Percentiles rank a stretch among this genome's conserved stretches.
Conservation (phyloP, 30 jellyfish, hydroid and myxozoan species). For the Sanderia malayensis region DNA sequence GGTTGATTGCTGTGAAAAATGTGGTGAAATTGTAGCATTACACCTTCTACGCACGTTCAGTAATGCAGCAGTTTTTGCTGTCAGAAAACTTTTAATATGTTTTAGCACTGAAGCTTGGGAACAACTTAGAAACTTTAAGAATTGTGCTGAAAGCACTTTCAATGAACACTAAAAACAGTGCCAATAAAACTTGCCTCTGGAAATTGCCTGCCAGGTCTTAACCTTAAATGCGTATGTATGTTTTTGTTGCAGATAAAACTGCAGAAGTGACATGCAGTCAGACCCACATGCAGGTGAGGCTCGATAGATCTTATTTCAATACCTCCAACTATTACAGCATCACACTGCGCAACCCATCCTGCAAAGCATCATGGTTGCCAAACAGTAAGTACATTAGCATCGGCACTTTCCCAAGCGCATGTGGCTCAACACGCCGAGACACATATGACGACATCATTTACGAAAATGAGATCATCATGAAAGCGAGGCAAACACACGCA, state of each 20-base stretch:
- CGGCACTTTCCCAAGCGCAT: constrained; percentile 34
- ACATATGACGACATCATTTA: constrained; percentile 12
- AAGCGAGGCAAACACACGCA: not conserved
- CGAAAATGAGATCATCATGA: constrained; percentile 32
- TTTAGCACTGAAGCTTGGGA: no score
- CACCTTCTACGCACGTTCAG: no score
- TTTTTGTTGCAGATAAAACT: constrained; percentile 33
- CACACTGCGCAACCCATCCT: constrained; percentile 20
- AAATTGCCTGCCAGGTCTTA: not conserved
- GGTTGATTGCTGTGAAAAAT: no score
- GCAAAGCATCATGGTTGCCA: constrained; percentile 16
- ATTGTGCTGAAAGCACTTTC: no score
- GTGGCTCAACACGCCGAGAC: constrained; percentile 36
- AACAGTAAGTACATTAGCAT: constrained; percentile 1
- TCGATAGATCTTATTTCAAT: constrained; percentile 16
- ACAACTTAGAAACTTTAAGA: no score
- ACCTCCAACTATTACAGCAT: constrained; percentile 22
- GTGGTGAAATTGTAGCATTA: no score
- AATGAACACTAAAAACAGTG: no score
- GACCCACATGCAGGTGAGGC: constrained; percentile 33
- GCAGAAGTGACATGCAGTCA: constrained; percentile 29
- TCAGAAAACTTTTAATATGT: no score
- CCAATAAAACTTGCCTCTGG: not conserved
- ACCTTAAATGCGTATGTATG: not conserved
- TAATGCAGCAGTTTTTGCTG: no score